Conservation (phyloP, 2,888 invertebrate species). For the Scelioninae gen. 1 region DNA sequence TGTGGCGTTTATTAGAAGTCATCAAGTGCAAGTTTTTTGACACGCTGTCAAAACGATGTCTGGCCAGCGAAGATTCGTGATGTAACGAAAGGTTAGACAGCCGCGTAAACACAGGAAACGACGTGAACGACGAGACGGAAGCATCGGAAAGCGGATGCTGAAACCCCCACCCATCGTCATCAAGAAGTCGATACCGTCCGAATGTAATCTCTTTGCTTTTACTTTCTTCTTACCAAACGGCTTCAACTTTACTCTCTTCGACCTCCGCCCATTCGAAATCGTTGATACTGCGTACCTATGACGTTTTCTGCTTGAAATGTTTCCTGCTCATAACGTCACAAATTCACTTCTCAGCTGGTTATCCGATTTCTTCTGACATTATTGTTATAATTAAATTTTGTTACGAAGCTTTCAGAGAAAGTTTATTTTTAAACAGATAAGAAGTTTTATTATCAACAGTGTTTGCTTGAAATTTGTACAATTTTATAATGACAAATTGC, state of each 20-base stretch:
- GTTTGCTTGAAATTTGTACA: no score
- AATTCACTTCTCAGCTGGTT: constrained; percentile 29
- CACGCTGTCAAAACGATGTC: constrained; percentile 78
- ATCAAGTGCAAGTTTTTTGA: constrained; percentile 72
- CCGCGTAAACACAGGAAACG: constrained; percentile 67
- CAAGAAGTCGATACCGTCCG: constrained; percentile 63
- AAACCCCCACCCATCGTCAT: constrained; percentile 32
- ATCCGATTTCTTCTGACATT: constrained; percentile 16
- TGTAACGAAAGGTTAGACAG: constrained; percentile 67
- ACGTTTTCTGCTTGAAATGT: constrained; percentile 56
- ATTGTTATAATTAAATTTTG: constrained; percentile 11
- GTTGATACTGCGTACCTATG: constrained; percentile 60
- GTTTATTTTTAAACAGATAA: background rate
- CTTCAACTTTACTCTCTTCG: constrained; percentile 54
- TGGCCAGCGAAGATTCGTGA: constrained; percentile 44
- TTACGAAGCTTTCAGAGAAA: background rate
- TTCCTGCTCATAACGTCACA: constrained; percentile 30
- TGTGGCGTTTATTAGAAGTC: constrained; percentile 50
- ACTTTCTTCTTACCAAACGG: constrained; percentile 62
- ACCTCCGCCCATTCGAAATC: constrained; percentile 57
- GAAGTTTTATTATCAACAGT: no score
- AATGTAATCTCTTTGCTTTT: constrained; percentile 64
- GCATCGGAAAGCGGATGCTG: constrained; percentile 61
- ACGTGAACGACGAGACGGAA: constrained; percentile 55
- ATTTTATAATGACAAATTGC: no score